phyloP scores from a whole-genome alignment of 2,797 vertebrate genomes.

The Pogonophryne albipinna region DNA sequence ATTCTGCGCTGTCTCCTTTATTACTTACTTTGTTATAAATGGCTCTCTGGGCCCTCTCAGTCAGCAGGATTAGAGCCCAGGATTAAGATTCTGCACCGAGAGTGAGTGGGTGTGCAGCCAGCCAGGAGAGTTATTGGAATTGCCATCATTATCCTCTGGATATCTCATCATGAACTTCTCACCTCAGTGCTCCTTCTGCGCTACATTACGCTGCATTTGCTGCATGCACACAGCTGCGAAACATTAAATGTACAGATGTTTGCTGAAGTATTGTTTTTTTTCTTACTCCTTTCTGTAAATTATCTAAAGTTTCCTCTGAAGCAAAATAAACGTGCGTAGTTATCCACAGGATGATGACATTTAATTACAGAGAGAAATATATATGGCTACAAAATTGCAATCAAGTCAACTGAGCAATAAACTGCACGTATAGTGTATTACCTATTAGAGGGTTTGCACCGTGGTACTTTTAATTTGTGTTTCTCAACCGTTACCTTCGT shows the following conservation, averaged over 20 bases:
- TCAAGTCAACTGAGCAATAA: background rate
- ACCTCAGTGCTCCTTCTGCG: slow-evolving; percentile 54
- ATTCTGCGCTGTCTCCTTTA: slow-evolving; percentile 46
- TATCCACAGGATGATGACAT: slow-evolving; percentile 18
- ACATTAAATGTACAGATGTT: slow-evolving; percentile 48
- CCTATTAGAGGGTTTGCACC: background rate
- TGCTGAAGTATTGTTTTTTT: background rate
- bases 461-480: background rate
- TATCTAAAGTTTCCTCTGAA: background rate
- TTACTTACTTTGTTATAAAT: slow-evolving; percentile 67
- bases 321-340: background rate
- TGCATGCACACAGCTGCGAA: slow-evolving; percentile 47
- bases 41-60: slow-evolving; percentile 62
- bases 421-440: background rate
- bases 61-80: slow-evolving; percentile 71
- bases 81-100: slow-evolving; percentile 73
- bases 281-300: background rate
- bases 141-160: slow-evolving; percentile 73
- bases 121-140: slow-evolving; percentile 69
- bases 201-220: slow-evolving; percentile 24
- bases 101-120: slow-evolving; percentile 63
- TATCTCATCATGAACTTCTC: slow-evolving; percentile 69
- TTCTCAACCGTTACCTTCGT: background rate
- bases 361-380: background rate
- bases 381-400: background rate